phyloP scores from a whole-genome alignment of 2,888 invertebrate genomes.

The Amphiduros pacificus region DNA sequence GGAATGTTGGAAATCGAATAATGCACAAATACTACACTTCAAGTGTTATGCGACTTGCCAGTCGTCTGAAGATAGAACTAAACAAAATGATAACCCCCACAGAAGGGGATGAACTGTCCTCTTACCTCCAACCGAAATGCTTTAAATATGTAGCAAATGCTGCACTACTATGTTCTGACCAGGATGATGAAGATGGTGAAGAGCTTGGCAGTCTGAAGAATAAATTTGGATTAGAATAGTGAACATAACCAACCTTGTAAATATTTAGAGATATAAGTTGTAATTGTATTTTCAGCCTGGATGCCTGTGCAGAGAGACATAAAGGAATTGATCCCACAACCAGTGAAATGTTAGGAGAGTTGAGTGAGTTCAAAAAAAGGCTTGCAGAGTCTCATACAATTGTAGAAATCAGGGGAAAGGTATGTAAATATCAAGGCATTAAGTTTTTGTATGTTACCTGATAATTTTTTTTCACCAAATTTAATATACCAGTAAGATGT shows the following conservation, averaged over 20 bases:
- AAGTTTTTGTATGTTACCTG: too few species aligned
- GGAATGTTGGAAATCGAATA: conserved; percentile 3
- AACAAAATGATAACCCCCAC: background rate
- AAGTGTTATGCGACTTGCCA: conserved; percentile 1
- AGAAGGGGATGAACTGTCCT: background rate
- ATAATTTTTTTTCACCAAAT: too few species aligned
- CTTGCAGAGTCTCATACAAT: background rate
- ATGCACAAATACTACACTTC: conserved; percentile 2
- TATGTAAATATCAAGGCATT: background rate
- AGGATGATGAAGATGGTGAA: too few species aligned
- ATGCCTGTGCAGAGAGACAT: background rate
- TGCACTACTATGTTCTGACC: too few species aligned
- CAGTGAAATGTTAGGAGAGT: background rate
- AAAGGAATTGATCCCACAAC: background rate
- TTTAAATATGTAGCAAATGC: conserved; percentile 25
- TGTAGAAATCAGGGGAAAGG: background rate
- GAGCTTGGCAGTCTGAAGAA: too few species aligned
- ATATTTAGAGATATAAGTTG: too few species aligned
- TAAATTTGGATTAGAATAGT: too few species aligned
- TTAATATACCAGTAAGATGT: too few species aligned
- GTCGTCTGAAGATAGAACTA: background rate
- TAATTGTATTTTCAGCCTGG: background rate
- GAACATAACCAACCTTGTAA: too few species aligned
- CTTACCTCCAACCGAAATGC: conserved; percentile 20
- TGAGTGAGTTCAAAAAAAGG: background rate